Percentiles rank a stretch among this genome's conserved stretches.
These are phyloP conservation scores for Trichechus manatus DNA, from an alignment of 2,113 vertebrate species.

Conservation along the genomic window DNA sequence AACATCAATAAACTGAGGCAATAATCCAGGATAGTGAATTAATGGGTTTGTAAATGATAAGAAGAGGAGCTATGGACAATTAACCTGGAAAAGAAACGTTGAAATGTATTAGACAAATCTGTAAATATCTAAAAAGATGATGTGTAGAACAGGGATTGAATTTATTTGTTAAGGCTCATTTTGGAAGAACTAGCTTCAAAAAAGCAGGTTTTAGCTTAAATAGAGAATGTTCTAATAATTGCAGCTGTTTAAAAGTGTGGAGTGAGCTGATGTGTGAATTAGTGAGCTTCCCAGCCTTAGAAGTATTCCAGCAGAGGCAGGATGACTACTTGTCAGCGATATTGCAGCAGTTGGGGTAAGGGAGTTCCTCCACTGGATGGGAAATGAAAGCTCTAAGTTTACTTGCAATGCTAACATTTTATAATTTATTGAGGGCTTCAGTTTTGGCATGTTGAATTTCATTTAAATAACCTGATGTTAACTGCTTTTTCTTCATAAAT, in stretches of 20 bases:
- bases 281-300: constrained; percentile 14
- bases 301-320: constrained; percentile 25
- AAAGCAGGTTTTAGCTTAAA: constrained; percentile 12
- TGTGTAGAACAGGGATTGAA: background rate
- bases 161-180: constrained; percentile 50
- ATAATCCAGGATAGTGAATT: constrained; percentile 30
- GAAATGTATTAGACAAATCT: constrained; percentile 4
- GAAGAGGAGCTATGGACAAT: background rate
- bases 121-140: constrained; percentile 43
- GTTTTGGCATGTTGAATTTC: constrained; percentile 32
- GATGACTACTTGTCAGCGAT: background rate
- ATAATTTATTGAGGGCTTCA: constrained; percentile 21
- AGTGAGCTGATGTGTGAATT: constrained; percentile 12
- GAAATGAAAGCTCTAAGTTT: constrained; percentile 37
- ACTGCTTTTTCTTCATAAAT: constrained; percentile 54
- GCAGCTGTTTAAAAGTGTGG: constrained; percentile 45
- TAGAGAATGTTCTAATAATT: constrained; percentile 35
- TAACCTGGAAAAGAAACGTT: constrained; percentile 50
- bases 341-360: background rate
- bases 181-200: constrained; percentile 34
- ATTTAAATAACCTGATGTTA: constrained; percentile 1
- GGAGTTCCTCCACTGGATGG: background rate
- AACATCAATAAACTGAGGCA: constrained; percentile 19
- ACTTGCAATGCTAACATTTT: constrained; percentile 12
- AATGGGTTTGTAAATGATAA: constrained; percentile 11